These are phyloP conservation scores for Scolopax mira DNA, from an alignment of 2,113 vertebrate genomes.

Conservation along the genomic window DNA sequence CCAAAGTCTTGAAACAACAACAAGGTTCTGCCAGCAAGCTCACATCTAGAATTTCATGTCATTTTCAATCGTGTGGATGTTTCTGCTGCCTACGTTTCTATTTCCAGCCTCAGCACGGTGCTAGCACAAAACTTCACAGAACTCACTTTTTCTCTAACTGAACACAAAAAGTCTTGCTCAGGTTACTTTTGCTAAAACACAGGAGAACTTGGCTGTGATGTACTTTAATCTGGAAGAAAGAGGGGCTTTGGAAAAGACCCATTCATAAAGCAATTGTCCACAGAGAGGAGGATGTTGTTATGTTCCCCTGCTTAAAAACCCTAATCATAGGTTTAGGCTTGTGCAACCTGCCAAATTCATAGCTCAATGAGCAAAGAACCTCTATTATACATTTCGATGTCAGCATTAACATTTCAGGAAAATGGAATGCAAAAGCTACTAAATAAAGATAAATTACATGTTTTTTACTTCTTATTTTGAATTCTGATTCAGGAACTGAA, in stretches of 20 bases:
- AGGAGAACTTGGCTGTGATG: neutral
- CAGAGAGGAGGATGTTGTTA: neutral
- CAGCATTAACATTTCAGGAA: neutral
- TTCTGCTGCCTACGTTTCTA: neutral
- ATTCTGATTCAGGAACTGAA: neutral
- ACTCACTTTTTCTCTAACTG: neutral
- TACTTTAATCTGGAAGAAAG: neutral
- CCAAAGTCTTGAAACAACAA: neutral
- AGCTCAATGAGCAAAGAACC: neutral
- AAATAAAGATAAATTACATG: conserved; percentile 5
- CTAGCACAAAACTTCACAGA: neutral
- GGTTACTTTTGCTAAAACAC: neutral
- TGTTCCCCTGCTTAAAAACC: neutral
- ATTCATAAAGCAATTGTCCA: neutral
- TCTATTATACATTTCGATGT: neutral
- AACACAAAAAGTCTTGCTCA: neutral
- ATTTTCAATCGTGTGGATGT: neutral
- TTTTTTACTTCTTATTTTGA: neutral
- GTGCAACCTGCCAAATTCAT: neutral
- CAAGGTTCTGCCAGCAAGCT: neutral
- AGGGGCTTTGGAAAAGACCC: neutral
- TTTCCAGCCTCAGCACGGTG: neutral
- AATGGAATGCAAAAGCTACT: neutral
- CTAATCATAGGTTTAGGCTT: neutral
- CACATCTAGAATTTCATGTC: neutral